These are phyloP conservation scores for Stramonita haemastoma DNA, from an alignment of 2,888 invertebrate genomes.

Conservation along the genomic window DNA sequence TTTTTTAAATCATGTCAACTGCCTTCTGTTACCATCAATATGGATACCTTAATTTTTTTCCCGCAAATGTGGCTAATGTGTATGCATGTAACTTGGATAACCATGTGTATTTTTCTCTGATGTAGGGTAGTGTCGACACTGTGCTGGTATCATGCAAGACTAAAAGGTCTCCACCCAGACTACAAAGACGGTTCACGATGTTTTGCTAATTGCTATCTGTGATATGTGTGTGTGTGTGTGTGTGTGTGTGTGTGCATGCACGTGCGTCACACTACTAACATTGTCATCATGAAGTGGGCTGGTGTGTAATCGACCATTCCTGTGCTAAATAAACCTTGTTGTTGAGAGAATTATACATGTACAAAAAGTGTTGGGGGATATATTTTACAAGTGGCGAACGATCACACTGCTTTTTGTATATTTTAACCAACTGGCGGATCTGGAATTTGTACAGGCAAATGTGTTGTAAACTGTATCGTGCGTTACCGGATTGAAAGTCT, in stretches of 20 bases:
- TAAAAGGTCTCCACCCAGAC: background rate
- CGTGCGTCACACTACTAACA: background rate
- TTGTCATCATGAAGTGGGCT: background rate
- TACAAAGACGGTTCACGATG: background rate
- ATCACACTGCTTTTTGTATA: slow-evolving; percentile 6
- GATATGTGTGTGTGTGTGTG: background rate
- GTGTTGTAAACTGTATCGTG: background rate
- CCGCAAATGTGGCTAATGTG: background rate
- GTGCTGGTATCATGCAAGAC: slow-evolving; percentile 7
- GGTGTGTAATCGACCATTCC: slow-evolving; percentile 4
- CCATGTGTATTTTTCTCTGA: too few species aligned
- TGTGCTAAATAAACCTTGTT: background rate
- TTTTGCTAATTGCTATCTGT: slow-evolving; percentile 4
- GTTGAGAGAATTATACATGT: background rate
- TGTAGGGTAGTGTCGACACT: too few species aligned
- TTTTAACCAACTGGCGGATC: background rate
- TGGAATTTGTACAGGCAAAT: background rate
- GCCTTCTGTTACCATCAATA: too few species aligned
- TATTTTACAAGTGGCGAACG: background rate
- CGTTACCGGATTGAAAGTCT: too few species aligned
- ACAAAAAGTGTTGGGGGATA: too few species aligned
- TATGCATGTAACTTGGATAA: too few species aligned
- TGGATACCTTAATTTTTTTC: background rate
- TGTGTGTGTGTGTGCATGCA: background rate
- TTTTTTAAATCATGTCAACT: too few species aligned